Conservation (phyloP, 1,140 invertebrate species). For the Conus ventricosus region DNA sequence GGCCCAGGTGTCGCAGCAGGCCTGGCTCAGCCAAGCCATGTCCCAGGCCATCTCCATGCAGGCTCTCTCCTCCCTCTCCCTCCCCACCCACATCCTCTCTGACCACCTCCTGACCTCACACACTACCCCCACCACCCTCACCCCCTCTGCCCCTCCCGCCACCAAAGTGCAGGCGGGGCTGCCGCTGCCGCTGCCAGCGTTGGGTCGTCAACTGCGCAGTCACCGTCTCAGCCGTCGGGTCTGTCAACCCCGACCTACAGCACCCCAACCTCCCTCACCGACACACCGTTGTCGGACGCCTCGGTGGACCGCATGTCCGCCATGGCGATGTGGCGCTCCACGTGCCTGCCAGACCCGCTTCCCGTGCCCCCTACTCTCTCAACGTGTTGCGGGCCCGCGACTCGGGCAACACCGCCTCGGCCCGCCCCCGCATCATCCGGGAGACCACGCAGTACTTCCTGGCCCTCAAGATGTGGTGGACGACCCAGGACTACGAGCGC, state of each 20-base stretch:
- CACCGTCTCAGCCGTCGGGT: not conserved
- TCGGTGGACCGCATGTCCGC: slow-evolving; percentile 44
- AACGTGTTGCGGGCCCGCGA: slow-evolving; percentile 44
- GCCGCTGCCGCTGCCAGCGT: not conserved
- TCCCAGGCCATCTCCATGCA: slow-evolving; percentile 12
- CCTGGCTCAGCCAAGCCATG: not conserved
- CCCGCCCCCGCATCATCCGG: slow-evolving; percentile 50
- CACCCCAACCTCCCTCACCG: not conserved
- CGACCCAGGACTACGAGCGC: slow-evolving; percentile 48
- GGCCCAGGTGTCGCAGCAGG: not conserved
- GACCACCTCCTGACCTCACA: not conserved
- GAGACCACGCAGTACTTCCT: slow-evolving; percentile 51
- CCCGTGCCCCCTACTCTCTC: slow-evolving; percentile 45
- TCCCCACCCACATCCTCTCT: not conserved
- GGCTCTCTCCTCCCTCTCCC: not conserved
- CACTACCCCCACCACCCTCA: not conserved
- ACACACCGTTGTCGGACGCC: not conserved
- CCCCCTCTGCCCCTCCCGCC: not conserved
- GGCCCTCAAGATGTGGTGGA: slow-evolving; percentile 51
- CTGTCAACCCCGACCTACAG: not conserved
- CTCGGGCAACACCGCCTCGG: slow-evolving; percentile 47
- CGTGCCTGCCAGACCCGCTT: slow-evolving; percentile 45
- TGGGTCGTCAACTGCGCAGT: not conserved
- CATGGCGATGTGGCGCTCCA: slow-evolving; percentile 51
- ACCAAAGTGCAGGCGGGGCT: not conserved